Conservation (phyloP, 2,888 invertebrate species). For the Cheilosia vernalis region DNA sequence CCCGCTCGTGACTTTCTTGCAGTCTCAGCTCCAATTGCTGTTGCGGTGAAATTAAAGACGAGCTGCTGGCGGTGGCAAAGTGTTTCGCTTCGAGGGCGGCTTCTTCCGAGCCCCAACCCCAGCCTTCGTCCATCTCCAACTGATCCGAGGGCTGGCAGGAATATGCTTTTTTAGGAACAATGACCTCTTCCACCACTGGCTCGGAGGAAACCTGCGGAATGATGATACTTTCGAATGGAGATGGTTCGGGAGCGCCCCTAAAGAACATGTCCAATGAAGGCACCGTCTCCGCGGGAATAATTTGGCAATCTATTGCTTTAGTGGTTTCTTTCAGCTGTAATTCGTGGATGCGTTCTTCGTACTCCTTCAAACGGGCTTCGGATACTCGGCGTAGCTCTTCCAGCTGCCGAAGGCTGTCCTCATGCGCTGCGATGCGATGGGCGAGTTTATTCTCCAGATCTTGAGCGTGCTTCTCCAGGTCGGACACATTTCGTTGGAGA, state of each 20-base stretch:
- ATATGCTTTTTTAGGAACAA: slow-evolving; percentile 85
- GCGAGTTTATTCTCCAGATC: slow-evolving; percentile 82
- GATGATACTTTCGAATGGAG: slow-evolving; percentile 75
- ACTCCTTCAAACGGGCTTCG: slow-evolving; percentile 75
- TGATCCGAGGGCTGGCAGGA: slow-evolving; percentile 83
- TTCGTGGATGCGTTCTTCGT: slow-evolving; percentile 77
- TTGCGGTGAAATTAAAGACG: slow-evolving; percentile 77
- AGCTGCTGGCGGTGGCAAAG: slow-evolving; percentile 70
- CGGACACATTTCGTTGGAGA: slow-evolving; percentile 82
- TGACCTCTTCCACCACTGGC: slow-evolving; percentile 82
- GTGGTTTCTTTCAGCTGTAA: slow-evolving; percentile 76
- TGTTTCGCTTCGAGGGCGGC: slow-evolving; percentile 84
- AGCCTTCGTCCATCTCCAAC: slow-evolving; percentile 76
- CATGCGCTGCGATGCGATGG: slow-evolving; percentile 77
- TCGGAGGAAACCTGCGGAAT: slow-evolving; percentile 75
- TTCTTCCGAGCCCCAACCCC: slow-evolving; percentile 84
- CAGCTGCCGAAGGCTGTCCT: slow-evolving; percentile 75
- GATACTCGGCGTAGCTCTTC: slow-evolving; percentile 77
- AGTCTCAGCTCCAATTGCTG: slow-evolving; percentile 82
- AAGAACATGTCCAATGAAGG: slow-evolving; percentile 82
- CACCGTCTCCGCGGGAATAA: slow-evolving; percentile 67
- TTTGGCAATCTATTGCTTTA: slow-evolving; percentile 77
- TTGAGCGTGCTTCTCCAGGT: slow-evolving; percentile 82
- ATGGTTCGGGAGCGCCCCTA: slow-evolving; percentile 73
- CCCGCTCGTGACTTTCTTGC: slow-evolving; percentile 85